Conservation (phyloP, 2,113 vertebrate genomes). For the Thamnophis sirtalis region DNA sequence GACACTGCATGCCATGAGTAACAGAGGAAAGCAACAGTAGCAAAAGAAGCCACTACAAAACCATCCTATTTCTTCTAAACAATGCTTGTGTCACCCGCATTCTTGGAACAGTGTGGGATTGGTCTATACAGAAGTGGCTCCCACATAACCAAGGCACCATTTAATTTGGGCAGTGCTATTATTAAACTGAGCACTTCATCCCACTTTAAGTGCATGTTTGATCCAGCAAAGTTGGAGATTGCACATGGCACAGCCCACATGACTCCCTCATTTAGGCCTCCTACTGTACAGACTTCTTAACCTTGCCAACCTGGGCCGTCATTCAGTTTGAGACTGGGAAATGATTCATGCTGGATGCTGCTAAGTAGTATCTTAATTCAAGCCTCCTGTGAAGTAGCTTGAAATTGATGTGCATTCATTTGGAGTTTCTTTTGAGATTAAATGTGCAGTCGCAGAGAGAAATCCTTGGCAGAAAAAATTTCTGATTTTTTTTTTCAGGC, state of each 20-base stretch:
- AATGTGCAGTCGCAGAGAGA: not conserved
- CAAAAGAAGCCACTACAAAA: not conserved
- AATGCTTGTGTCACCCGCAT: not conserved
- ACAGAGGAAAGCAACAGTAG: not conserved
- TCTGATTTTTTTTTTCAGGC: not conserved
- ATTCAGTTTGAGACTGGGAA: not conserved
- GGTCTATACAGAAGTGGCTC: not conserved
- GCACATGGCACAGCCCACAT: not conserved
- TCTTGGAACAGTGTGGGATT: not conserved
- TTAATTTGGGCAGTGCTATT: not conserved
- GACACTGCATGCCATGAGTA: not conserved
- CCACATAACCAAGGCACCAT: not conserved
- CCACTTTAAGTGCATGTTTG: not conserved
- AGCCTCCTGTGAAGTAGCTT: not conserved
- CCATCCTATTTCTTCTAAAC: not conserved
- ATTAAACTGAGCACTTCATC: not conserved
- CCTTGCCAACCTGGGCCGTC: not conserved
- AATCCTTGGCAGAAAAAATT: not conserved
- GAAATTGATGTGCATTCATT: not conserved
- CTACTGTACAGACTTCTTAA: not conserved
- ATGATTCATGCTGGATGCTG: constrained; percentile 2
- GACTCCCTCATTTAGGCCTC: not conserved
- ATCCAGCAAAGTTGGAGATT: not conserved
- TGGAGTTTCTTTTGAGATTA: not conserved
- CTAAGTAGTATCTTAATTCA: not conserved